phyloP scores from a whole-genome alignment of 2,797 vertebrate species.

The Pangasius larnaudii region DNA sequence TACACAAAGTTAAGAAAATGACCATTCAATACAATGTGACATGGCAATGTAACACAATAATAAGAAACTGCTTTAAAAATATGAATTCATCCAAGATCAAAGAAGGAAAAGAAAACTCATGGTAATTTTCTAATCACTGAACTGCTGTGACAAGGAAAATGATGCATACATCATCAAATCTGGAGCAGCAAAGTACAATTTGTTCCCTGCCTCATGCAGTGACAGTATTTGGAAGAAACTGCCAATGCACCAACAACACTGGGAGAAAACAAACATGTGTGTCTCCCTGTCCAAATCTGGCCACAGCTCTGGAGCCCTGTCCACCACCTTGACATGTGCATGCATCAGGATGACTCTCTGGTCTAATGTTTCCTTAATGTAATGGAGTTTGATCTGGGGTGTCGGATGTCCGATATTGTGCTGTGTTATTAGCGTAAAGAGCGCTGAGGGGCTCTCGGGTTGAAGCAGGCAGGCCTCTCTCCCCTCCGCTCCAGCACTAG shows the following conservation, averaged over 20 bases:
- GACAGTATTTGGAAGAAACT: constrained; percentile 83
- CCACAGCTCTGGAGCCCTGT: constrained; percentile 42
- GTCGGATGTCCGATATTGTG: constrained; percentile 86
- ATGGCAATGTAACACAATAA: background rate
- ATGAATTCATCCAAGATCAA: background rate
- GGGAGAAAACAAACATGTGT: constrained; percentile 83
- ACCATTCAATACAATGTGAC: background rate
- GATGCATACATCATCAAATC: constrained; percentile 42
- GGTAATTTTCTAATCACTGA: constrained; percentile 12
- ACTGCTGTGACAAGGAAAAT: constrained; percentile 41
- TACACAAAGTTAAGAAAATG: background rate
- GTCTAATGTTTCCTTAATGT: constrained; percentile 94
- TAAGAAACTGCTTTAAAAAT: background rate
- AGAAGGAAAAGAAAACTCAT: background rate
- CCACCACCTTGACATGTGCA: constrained; percentile 82
- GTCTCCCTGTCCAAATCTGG: constrained; percentile 63
- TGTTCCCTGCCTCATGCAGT: constrained; percentile 77
- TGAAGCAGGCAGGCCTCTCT: constrained; percentile 75
- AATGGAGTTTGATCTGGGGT: constrained; percentile 92
- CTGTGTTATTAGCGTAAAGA: constrained; percentile 92
- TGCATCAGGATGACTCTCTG: constrained; percentile 70
- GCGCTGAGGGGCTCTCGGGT: constrained; percentile 87
- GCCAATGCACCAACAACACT: constrained; percentile 85
- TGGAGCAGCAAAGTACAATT: constrained; percentile 76
- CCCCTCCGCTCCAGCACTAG: constrained; percentile 57